These are phyloP conservation scores for Cydia splendana DNA, from an alignment of 1,140 invertebrate species.

Conservation along the genomic window DNA sequence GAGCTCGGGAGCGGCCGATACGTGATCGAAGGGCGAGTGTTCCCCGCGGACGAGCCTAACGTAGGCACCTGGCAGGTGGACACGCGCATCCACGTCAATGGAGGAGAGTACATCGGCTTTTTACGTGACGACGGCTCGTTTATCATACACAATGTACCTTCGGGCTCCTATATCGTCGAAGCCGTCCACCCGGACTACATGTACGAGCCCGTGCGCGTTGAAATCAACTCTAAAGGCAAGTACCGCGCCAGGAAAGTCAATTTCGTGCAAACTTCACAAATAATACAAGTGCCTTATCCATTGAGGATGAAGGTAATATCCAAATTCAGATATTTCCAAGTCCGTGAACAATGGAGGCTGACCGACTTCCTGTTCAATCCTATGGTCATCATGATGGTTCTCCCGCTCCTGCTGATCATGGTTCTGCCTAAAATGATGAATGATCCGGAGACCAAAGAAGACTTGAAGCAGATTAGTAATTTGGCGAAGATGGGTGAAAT, in stretches of 20 bases:
- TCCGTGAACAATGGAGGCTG: conserved; percentile 94
- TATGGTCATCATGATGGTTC: conserved; percentile 98
- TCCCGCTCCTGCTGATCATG: conserved; percentile 95
- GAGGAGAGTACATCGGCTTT: conserved; percentile 93
- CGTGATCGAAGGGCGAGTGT: conserved; percentile 91
- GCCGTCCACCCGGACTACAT: conserved; percentile 93
- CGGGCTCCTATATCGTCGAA: conserved; percentile 97
- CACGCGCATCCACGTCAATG: conserved; percentile 91
- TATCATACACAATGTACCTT: conserved; percentile 92
- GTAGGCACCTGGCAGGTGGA: conserved; percentile 86
- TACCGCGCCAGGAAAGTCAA: conserved; percentile 97
- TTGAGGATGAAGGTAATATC: conserved; percentile 91
- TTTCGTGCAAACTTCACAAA: conserved; percentile 93
- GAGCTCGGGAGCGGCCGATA: conserved; percentile 81
- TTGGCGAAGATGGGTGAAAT: conserved; percentile 89
- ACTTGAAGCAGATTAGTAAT: conserved; percentile 93
- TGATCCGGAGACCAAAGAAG: conserved; percentile 96
- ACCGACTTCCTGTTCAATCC: conserved; percentile 98
- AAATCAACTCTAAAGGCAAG: conserved; percentile 98
- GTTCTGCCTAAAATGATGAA: conserved; percentile 98
- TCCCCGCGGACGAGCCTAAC: conserved; percentile 83
- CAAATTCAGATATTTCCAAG: conserved; percentile 95
- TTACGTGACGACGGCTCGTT: conserved; percentile 97
- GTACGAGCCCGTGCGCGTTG: conserved; percentile 95
- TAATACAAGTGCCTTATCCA: conserved; percentile 94